Base-by-base conservation (phyloP, 2,888 invertebrate species). In the Syrphus vitripennis region DNA sequence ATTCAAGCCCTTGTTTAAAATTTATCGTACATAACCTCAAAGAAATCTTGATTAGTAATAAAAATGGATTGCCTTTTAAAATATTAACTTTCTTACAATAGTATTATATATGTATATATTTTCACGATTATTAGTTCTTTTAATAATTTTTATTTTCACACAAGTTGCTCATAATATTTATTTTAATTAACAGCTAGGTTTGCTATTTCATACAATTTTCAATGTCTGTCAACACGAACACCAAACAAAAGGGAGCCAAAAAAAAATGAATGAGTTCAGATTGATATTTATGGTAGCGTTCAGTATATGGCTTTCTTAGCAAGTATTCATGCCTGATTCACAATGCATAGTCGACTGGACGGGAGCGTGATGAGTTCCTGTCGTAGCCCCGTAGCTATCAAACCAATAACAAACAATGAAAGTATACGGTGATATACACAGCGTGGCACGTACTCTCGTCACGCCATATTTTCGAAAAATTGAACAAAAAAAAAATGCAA, bases 11-110 rank as follows among this genome's bases (percentile, higher is more conserved):
- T 67, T 75, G 61, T 69, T 74, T 50, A 26, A 16, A 31, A n/a
- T 53, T 70, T 48, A 37, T 16, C 24, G 34, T 16, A 74, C 82
- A 86, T 86, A 86, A 86, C 86, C 81, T 82, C 37, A 65, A 81
- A 57, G 4, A 69, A 48, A 40, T 7, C 9, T 34, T 21, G 3
- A 31, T 40, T 26, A 24, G 0, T 6, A 26, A 24, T 24, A 9
- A 37, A n/a, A 4, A 24, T n/a, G 9, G 7, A 6, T 14, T 1
- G 3, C 4, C 12, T 4, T 3, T 40, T 40, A 10, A 3, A 40
- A 24, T 24, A 40, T 40, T 61, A 24, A 40, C 61, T 61, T 40
- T 0, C 1, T n/a, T 24, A 10, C 9, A 7, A 21, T 1, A 26
- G 7, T 34, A 1, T n/a, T 26, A 61, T 40, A 5, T 40, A 40